Evolutionary conservation across 1,140 invertebrate genomes (phyloP).

Genomic region (Ostrea denselamellosa): DNA sequence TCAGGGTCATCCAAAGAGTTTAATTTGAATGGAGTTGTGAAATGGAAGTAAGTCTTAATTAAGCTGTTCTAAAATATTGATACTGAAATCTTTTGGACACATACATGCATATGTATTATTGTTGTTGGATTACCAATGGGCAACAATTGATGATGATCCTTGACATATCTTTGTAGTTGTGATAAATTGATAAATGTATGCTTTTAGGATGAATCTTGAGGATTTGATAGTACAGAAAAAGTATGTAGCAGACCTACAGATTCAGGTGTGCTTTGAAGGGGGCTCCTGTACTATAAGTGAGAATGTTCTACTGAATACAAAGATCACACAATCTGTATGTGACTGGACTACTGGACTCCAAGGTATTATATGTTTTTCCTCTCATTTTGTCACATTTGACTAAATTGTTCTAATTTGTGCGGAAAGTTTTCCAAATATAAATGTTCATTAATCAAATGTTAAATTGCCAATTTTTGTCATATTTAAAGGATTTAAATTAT

Average conservation of each 20-base stretch:
- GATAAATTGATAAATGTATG: neutral
- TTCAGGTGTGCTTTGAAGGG: slow-evolving; percentile 53
- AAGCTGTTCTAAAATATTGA: neutral
- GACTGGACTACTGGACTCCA: slow-evolving; percentile 52
- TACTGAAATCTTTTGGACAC: neutral
- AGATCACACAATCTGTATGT: slow-evolving; percentile 53
- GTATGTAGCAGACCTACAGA: slow-evolving; percentile 50
- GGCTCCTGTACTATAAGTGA: slow-evolving; percentile 43
- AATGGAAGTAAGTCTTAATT: slow-evolving; percentile 34
- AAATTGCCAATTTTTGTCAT: neutral
- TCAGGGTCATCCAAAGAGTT: slow-evolving; percentile 15
- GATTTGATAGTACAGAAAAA: slow-evolving; percentile 46
- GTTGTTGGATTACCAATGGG: neutral
- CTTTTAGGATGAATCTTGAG: slow-evolving; percentile 49
- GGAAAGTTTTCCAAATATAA: neutral
- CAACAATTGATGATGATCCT: neutral
- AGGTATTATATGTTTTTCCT: neutral
- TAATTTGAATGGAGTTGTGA: slow-evolving; percentile 28
- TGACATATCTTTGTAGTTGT: neutral
- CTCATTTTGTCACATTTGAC: neutral
- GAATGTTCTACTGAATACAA: slow-evolving; percentile 46
- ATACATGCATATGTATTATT: neutral
- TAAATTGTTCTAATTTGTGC: neutral
- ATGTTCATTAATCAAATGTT: neutral
- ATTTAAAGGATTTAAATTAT: neutral